A percentile compares a stretch with the other conserved stretches of the same genome.
phyloP scores from a whole-genome alignment of 2,888 invertebrate species.

The Dioctria rufipes region DNA sequence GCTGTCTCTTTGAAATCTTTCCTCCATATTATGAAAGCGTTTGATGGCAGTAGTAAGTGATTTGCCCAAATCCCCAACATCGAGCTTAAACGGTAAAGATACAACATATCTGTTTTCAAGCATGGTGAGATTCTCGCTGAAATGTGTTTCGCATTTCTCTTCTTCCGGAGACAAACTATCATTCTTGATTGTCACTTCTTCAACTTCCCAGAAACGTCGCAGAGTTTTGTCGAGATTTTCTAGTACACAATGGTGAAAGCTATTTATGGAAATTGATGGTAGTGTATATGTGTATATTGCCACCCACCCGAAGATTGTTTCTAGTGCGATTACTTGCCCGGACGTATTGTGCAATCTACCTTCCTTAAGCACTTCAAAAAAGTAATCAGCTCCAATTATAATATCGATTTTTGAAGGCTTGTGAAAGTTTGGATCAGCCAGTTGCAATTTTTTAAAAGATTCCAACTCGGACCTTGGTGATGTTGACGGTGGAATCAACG shows the following conservation, averaged over 20 bases:
- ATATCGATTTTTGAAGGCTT: too few relatives aligned
- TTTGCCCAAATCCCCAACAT: too few relatives aligned
- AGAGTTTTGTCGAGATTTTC: too few relatives aligned
- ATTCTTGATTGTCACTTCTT: background rate
- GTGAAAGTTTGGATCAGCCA: background rate
- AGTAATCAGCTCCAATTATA: too few relatives aligned
- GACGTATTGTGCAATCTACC: background rate
- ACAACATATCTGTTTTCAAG: too few relatives aligned
- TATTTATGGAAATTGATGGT: too few relatives aligned
- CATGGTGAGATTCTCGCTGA: too few relatives aligned
- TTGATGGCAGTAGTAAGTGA: background rate
- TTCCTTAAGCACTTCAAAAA: background rate
- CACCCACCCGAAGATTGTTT: background rate
- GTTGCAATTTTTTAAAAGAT: background rate
- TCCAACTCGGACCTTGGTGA: too few relatives aligned
- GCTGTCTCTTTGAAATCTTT: background rate
- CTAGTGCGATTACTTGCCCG: background rate
- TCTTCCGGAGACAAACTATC: background rate
- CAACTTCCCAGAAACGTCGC: background rate
- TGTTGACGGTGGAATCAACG: background rate
- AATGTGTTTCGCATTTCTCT: background rate
- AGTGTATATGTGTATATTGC: too few relatives aligned
- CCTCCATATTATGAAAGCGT: background rate
- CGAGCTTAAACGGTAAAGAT: too few relatives aligned
- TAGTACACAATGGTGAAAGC: too few relatives aligned